Conservation (phyloP, 2,888 invertebrate genomes). For the Platynereis dumerilii region DNA sequence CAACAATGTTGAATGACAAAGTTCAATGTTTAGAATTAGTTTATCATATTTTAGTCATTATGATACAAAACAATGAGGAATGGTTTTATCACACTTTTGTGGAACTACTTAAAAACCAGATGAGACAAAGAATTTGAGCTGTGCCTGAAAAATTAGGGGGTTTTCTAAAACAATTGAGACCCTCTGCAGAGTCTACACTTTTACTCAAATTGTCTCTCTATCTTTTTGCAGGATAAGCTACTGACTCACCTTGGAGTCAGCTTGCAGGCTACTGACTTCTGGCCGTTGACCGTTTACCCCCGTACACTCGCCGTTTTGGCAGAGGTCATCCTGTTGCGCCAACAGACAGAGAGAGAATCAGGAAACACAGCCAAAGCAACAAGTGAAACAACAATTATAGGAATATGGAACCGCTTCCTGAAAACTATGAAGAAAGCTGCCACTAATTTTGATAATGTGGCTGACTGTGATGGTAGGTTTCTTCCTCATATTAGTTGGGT, state of each 20-base stretch:
- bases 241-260: slow-evolving; percentile 74
- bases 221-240: slow-evolving; percentile 27
- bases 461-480: slow-evolving; percentile 50
- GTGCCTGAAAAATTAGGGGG: too few relatives aligned
- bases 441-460: slow-evolving; percentile 42
- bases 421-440: slow-evolving; percentile 89
- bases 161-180: too few relatives aligned
- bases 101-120: too few relatives aligned
- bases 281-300: slow-evolving; percentile 80
- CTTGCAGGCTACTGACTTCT: slow-evolving; percentile 70
- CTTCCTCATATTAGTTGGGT: too few relatives aligned
- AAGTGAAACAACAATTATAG: slow-evolving; percentile 86
- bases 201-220: too few relatives aligned
- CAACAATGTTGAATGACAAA: too few relatives aligned
- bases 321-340: slow-evolving; percentile 73
- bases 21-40: too few relatives aligned
- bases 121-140: too few relatives aligned
- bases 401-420: slow-evolving; percentile 89
- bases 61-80: too few relatives aligned
- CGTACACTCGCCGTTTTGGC: slow-evolving; percentile 83
- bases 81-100: too few relatives aligned
- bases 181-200: too few relatives aligned
- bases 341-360: slow-evolving; percentile 64
- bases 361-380: slow-evolving; percentile 76
- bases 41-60: too few relatives aligned